A percentile compares a stretch with the other conserved stretches of the same genome.
Conservation (phyloP, 2,888 invertebrate species). For the Parapristionchus giblindavisi region DNA sequence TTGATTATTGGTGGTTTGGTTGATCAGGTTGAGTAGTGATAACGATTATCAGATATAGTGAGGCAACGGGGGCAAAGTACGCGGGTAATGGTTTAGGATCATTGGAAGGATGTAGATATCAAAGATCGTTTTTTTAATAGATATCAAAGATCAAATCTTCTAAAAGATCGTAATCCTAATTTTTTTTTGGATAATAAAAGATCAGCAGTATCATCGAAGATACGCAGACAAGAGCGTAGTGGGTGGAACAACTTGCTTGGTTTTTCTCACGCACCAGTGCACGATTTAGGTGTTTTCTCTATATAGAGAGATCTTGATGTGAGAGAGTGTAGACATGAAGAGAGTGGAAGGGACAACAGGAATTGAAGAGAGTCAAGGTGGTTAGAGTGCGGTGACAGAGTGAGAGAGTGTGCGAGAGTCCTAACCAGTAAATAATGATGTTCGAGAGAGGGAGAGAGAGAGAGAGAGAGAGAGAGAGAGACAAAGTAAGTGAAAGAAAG, state of each 20-base stretch:
- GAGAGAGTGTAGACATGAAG: not conserved
- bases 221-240: constrained; percentile 8
- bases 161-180: no score
- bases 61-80: no score
- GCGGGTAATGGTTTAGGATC: no score
- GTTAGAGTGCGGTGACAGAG: no score
- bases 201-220: not conserved
- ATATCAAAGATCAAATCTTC: no score
- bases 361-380: no score
- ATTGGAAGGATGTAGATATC: no score
- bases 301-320: no score
- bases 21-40: no score
- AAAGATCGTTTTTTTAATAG: not conserved
- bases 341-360: not conserved
- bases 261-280: not conserved
- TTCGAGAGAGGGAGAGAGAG: constrained; percentile 1
- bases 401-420: constrained; percentile 2
- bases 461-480: not conserved
- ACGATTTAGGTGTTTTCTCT: constrained; percentile 34
- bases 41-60: no score
- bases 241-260: not conserved
- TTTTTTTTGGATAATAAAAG: no score
- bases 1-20: no score
- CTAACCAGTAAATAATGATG: not conserved
- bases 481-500: not conserved